phyloP scores from a whole-genome alignment of 2,113 vertebrate species.

The Lamprologus tigripictilis region DNA sequence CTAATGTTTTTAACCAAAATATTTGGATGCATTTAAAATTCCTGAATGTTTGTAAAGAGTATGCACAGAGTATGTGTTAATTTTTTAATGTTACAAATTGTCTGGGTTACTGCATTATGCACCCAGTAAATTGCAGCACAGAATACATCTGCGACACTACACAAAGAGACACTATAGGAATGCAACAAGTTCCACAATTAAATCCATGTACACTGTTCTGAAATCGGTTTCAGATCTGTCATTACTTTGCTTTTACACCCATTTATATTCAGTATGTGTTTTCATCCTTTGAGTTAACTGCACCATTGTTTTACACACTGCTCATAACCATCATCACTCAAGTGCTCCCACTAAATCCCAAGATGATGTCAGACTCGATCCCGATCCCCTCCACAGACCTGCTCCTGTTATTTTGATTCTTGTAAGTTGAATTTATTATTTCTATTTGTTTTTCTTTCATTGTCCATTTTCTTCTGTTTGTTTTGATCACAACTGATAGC shows the following conservation, averaged over 20 bases:
- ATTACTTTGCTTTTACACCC: neutral
- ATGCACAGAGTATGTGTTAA: slow-evolving; percentile 23
- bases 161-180: slow-evolving; percentile 13
- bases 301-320: slow-evolving; percentile 26
- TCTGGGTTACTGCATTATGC: neutral
- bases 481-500: neutral
- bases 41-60: slow-evolving; percentile 48
- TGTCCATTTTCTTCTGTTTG: neutral
- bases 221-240: slow-evolving; percentile 11
- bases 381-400: slow-evolving; percentile 54
- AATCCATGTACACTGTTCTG: neutral
- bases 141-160: slow-evolving; percentile 17
- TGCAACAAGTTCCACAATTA: slow-evolving; percentile 26
- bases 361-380: slow-evolving; percentile 68
- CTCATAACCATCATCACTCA: slow-evolving; percentile 24
- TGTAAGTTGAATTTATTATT: slow-evolving; percentile 65
- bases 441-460: neutral
- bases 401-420: slow-evolving; percentile 54
- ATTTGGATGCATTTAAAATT: slow-evolving; percentile 35
- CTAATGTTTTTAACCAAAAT: slow-evolving; percentile 52
- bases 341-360: slow-evolving; percentile 60
- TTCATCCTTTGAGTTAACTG: slow-evolving; percentile 21
- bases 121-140: slow-evolving; percentile 2
- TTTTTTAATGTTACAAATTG: neutral
- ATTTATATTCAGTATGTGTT: slow-evolving; percentile 26